Evolutionary conservation across 2,113 vertebrate species (phyloP), one percentile per base, ranked within the genome.

Genomic region (Noturus placidus): DNA sequence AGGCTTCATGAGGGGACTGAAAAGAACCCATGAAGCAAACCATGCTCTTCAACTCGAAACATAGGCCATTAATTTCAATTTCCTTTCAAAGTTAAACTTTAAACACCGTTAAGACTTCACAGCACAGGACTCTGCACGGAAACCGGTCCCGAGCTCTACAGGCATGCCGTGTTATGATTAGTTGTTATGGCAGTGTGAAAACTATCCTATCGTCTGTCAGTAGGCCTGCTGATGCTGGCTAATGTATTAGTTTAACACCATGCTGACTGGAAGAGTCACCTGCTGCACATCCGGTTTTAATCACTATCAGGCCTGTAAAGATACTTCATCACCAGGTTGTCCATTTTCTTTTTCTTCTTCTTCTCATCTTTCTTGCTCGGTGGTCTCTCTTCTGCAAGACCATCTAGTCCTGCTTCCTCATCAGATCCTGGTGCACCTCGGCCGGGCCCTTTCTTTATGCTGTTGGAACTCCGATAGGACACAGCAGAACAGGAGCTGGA

Each of bases 271-370:
- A 46, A 46, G 42, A 72, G 72, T 94, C 95, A 95, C 95, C 94
- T 94, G 92, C 86, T 72, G 56, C 57, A 95, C 94, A 93, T 94
- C 91, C 85, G 63, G 56, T 27, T 91, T 97, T 96, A 99, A 94
- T 99, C 98, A 91, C 97, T 99, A 94, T 99, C 98, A 0, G 97
- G 96, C n/a, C 94, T 97, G 94, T 99, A 99, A 85, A 98, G 95
- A 92, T 99, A 99, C 90, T 99, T 99, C 98, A 99, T 99, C 96
- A 99, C 94, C 92, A 98, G 69, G 92, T 84, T 98, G 91, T 99
- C 97, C 90, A 97, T 92, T 90, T 97, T 96, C 90, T 99, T 99
- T 90, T 97, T 96, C 38, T 96, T 95, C 89, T 96, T 95, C 93
- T 97, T 98, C 81, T 96, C 92, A 42, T 96, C 95, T 90, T 96